Percentiles rank a stretch among this genome's conserved stretches.
Evolutionary conservation across 1,140 invertebrate genomes (phyloP).

Genomic region (Acromyrmex echinatior): DNA sequence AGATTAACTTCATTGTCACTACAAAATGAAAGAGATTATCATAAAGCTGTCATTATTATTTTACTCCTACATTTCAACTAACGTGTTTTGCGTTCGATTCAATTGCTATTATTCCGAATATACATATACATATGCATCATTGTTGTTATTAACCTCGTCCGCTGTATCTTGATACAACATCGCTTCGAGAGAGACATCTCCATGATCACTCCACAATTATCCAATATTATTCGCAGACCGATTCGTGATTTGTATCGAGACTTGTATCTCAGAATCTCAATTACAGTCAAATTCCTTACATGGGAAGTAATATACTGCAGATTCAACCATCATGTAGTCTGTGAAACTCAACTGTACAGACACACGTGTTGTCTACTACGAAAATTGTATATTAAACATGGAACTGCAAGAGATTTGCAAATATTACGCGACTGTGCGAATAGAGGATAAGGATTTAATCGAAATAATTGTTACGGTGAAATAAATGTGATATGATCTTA

Average conservation of each 20-base stretch:
- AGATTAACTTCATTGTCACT: not conserved
- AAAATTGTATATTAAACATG: constrained; percentile 54
- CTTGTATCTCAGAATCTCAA: constrained; percentile 50
- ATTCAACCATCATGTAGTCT: constrained; percentile 40
- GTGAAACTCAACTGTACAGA: constrained; percentile 17
- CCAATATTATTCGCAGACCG: constrained; percentile 45
- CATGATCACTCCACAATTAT: constrained; percentile 39
- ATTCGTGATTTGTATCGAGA: constrained; percentile 48
- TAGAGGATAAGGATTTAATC: constrained; percentile 37
- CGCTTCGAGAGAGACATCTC: constrained; percentile 6
- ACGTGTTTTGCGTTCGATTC: not conserved
- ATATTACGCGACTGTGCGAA: constrained; percentile 34
- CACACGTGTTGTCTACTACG: constrained; percentile 20
- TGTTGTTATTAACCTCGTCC: not conserved
- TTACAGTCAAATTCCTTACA: constrained; percentile 41
- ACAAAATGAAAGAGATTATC: not conserved
- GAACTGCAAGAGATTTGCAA: constrained; percentile 47
- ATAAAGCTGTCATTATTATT: not conserved
- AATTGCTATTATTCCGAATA: constrained; percentile 10
- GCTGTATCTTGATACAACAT: not conserved
- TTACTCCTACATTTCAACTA: not conserved
- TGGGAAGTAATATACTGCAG: constrained; percentile 35
- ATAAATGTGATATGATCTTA: constrained; percentile 12
- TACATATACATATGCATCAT: not conserved
- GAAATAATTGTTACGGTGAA: constrained; percentile 2